phyloP scores from a whole-genome alignment of 1,140 invertebrate species.

The Scaptomyza pallida region DNA sequence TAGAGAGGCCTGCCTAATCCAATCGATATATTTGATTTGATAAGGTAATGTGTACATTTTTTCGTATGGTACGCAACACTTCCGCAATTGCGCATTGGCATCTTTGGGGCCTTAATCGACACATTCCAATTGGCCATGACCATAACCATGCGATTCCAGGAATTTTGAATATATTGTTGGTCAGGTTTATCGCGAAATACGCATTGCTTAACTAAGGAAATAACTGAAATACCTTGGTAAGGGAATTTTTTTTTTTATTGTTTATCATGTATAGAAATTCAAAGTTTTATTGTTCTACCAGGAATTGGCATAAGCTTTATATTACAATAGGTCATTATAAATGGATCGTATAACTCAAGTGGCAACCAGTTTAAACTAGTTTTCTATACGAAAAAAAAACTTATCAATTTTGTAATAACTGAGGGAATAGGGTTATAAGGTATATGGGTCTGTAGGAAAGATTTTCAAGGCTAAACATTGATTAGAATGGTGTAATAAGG shows the following conservation, averaged over 20 bases:
- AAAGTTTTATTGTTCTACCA: conserved; percentile 7
- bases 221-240: conserved; percentile 11
- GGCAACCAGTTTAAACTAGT: conserved; percentile 17
- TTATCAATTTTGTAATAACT: conserved; percentile 24
- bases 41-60: neutral
- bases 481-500: neutral
- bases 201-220: conserved; percentile 39
- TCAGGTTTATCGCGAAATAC: conserved; percentile 1
- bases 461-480: neutral
- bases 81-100: conserved; percentile 49
- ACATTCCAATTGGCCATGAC: conserved; percentile 55
- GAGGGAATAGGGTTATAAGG: too few species aligned
- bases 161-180: conserved; percentile 29
- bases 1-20: conserved; percentile 9
- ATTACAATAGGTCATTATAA: conserved; percentile 14
- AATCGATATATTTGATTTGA: conserved; percentile 29
- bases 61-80: conserved; percentile 22
- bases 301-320: conserved; percentile 2
- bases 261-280: neutral
- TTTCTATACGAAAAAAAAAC: neutral
- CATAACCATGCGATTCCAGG: conserved; percentile 50
- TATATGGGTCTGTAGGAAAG: neutral
- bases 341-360: conserved; percentile 21
- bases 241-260: neutral
- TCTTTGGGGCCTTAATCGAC: conserved; percentile 26